phyloP scores from a whole-genome alignment of 2,888 invertebrate species.

The Miltochrista miniata region DNA sequence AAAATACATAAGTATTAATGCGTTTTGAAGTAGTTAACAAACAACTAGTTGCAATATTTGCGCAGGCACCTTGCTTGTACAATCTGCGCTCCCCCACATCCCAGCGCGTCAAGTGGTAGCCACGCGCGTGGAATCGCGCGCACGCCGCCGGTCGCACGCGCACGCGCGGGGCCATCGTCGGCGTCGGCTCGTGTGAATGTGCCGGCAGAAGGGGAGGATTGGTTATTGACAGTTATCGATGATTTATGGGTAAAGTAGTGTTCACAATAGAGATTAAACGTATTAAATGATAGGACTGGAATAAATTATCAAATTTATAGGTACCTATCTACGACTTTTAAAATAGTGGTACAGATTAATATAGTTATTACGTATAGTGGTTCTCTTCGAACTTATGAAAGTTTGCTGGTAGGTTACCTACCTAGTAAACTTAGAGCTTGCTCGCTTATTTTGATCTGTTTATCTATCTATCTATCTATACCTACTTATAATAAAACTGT shows the following conservation, averaged over 20 bases:
- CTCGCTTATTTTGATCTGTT: too few relatives aligned
- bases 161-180: constrained; percentile 11
- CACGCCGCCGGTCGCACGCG: constrained; percentile 36
- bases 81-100: constrained; percentile 4
- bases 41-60: background rate
- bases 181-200: constrained; percentile 27
- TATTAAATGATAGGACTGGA: too few relatives aligned
- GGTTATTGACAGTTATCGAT: constrained; percentile 9
- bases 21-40: background rate
- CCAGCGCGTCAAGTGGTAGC: constrained; percentile 23
- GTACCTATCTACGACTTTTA: too few relatives aligned
- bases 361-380: too few relatives aligned
- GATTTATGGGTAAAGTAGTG: background rate
- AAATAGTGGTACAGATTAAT: too few relatives aligned
- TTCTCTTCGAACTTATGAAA: too few relatives aligned
- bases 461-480: too few relatives aligned
- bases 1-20: background rate
- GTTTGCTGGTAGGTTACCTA: too few relatives aligned
- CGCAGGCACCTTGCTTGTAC: background rate
- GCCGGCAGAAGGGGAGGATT: constrained; percentile 14
- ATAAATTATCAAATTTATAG: too few relatives aligned
- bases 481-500: too few relatives aligned
- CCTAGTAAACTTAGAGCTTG: too few relatives aligned
- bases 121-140: constrained; percentile 37
- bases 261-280: background rate